Percentiles rank a stretch among this genome's conserved stretches.
phyloP scores from a whole-genome alignment of 2,888 invertebrate genomes.

The Sinodicranocentrus sp. region DNA sequence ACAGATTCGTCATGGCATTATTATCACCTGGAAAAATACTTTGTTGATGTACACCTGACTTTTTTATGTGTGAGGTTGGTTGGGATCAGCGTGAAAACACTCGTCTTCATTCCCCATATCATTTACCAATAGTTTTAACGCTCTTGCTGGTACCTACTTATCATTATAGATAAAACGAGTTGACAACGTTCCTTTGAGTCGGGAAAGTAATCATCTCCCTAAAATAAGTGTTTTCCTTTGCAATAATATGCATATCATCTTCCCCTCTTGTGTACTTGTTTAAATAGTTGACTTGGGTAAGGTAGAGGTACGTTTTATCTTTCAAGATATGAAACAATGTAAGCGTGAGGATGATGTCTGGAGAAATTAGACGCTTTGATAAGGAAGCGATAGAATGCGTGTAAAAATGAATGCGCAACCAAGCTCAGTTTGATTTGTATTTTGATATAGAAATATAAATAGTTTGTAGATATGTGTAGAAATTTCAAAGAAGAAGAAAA shows the following conservation, averaged over 20 bases:
- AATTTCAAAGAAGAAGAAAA: too few relatives aligned
- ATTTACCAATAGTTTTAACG: conserved; percentile 61
- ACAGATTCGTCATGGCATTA: conserved; percentile 64
- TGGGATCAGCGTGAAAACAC: conserved; percentile 66
- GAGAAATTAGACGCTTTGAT: background rate
- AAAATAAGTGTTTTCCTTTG: background rate
- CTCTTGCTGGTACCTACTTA: conserved; percentile 53
- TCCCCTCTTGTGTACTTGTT: too few relatives aligned
- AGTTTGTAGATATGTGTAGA: background rate
- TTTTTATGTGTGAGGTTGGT: conserved; percentile 49
- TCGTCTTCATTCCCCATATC: conserved; percentile 47
- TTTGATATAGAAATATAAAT: background rate
- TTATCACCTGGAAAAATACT: conserved; percentile 36
- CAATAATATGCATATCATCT: conserved; percentile 10
- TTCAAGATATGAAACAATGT: background rate
- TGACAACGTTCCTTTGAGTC: conserved; percentile 60
- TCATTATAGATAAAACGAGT: conserved; percentile 50
- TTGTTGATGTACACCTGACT: conserved; percentile 31
- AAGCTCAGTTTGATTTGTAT: background rate
- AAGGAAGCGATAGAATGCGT: conserved; percentile 1
- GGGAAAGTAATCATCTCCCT: conserved; percentile 19
- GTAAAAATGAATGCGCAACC: background rate
- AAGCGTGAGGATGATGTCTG: background rate
- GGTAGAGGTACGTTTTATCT: background rate
- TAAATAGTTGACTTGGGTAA: background rate